Base-by-base conservation (phyloP, 2,888 invertebrate species). In the Pyrgus malvae region DNA sequence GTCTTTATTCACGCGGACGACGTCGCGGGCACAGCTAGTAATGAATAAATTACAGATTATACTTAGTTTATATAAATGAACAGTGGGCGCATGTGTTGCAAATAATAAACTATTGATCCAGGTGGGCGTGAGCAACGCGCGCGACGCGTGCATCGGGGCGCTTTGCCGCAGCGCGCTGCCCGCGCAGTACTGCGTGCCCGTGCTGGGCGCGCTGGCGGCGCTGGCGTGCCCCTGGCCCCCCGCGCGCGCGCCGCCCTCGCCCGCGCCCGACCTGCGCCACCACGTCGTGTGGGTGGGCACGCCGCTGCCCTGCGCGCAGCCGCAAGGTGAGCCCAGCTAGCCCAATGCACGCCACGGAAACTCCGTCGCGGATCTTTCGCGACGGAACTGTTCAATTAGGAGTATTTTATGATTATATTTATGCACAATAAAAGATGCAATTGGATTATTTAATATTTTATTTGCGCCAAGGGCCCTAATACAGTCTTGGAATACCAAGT, bases 241-340 rank as follows among this genome's bases (percentile, higher is more conserved):
- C 86, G 95, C 48, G 84, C 95, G 67, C 96, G 94, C 54, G 95
- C 58, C 78, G 74, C 70, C 72, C 69, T 95, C 95, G 65, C 61
- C 64, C 33, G 63, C 62, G 63, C 74, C 93, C 48, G 97, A 97
- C 83, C 95, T 94, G 79, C 91, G 96, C 21, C 98, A 97, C 73
- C 99, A 99, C 88, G 98, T 99, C 59, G 98, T 99, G 38, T 99
- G 98, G 62, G 98, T 99, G 58, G 99, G 99, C 17, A 98, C 98
- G 0, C 97, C 98, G 16, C 89, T 99, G 63, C 98, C 98, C 1
- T 96, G 96, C 1, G 93, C 95, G 3, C 83, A 95, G 49, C 95
- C 96, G 2, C 93, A 94, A 2, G 68, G 67, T 68, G 3, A 48
- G 40, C 41, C n/a, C n/a, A n/a, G n/a, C n/a, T n/a, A n/a, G n/a